Base-by-base conservation (phyloP, 1,140 invertebrate species). In the Trichoplusia ni region DNA sequence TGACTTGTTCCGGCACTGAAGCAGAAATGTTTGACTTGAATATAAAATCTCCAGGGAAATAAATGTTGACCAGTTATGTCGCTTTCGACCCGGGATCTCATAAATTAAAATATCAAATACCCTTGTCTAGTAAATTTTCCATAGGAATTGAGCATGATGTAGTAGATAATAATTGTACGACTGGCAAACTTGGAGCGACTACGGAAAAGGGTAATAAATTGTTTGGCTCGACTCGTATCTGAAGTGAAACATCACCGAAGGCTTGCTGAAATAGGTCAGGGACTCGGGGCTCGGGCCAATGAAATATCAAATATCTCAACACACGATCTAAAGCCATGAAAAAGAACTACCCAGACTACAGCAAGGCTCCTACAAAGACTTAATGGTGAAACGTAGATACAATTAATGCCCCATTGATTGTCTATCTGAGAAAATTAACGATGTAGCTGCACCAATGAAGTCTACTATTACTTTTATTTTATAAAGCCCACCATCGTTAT, bases 221-320 rank as follows among this genome's bases (percentile, higher is more conserved):
- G 11, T 44, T 59, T 25, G 25, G 23, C 16, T 53, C 21, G 29
- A 47, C 35, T 47, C 66, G 49, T 73, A 69, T 73, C 69, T 72
- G 58, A 69, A 64, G 65, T 51, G 44, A 54, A 71, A 64, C 68
- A 77, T 73, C 71, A 69, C 51, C 49, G 66, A 77, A 69, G 61
- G 71, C 71, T 64, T 62, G 54, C 29, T 31, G 42, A 74, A 69
- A 67, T 77, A 53, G 74, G 74, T 77, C 74, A 77, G 54, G 74
- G 74, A 31, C 37, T 51, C 63, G 44, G 11, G 47, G 33, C 38
- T 53, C 60, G 47, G 38, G 64, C 18, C 46, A 40, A 27, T 51
- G 19, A 23, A 62, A 54, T 60, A 40, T 42, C 56, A 49, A 62
- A 56, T 56, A 27, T 56, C 21, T 56, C 40, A 38, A 21, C 51